Base-by-base conservation (phyloP, 2,113 vertebrate species). In the Ceyx melanurus region DNA sequence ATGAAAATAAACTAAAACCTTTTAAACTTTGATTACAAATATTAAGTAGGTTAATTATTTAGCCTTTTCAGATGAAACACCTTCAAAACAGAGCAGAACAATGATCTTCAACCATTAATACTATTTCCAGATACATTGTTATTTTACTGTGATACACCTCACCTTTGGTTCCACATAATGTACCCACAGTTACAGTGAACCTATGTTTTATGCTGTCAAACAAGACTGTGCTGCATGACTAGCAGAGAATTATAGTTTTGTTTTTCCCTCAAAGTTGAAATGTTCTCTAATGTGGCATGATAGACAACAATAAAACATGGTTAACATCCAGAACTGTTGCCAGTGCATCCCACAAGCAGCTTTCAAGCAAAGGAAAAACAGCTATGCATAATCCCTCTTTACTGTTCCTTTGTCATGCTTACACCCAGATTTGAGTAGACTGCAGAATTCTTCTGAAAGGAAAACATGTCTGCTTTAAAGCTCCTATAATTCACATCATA, bases 241-340 rank as follows among this genome's bases (percentile, higher is more conserved):
- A 86, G 57, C 67, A 89, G 50, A 90, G 85, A 96, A 91, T 92
- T 94, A 91, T 56, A 93, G 90, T 75, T 85, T 82, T 67, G 68
- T 90, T 94, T 95, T 94, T 64, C 90, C 91, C 82, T 86, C 71
- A 86, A 83, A 95, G 82, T 81, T 91, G 92, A 94, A 95, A 94
- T 81, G 89, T 85, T 94, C 80, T 91, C 53, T 96, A 96, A 96
- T 92, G 82, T 78, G 71, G 85, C 29, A 0, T 95, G 93, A 80
- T 91, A 88, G 87, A 72, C 70, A 91, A 86, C 84, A 88, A 85
- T 95, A 86, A 95, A 97, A 82, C 8, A 6, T 83, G 53, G 74
- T 92, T 96, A 95, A 94, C 85, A 93, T 85, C 90, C 92, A 83
- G 74, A 97, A 93, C 82, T 5, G 7, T 75, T 92, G 90, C 86